Evolutionary conservation across 2,797 vertebrate genomes (phyloP).

Genomic region (Thaleichthys pacificus): DNA sequence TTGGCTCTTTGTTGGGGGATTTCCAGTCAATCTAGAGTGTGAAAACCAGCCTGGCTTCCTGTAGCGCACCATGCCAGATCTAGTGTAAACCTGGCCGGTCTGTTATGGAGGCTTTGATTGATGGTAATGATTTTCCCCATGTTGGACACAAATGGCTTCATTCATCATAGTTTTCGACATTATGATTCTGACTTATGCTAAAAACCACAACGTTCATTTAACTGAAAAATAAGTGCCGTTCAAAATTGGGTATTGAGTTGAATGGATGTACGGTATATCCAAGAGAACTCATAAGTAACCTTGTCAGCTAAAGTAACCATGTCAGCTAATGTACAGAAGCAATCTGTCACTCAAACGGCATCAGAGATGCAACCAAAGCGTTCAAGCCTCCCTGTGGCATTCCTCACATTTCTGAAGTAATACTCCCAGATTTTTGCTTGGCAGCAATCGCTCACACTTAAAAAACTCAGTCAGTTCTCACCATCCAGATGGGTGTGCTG

Average conservation of each 20-base stretch:
- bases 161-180: not conserved
- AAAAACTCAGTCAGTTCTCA: not conserved
- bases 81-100: not conserved
- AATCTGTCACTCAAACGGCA: not conserved
- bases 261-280: not conserved
- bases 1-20: not conserved
- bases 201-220: not conserved
- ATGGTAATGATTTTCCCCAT: not conserved
- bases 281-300: not conserved
- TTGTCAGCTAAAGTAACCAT: not conserved
- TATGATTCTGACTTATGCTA: not conserved
- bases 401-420: conserved; percentile 1
- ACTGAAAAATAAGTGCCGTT: not conserved
- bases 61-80: not conserved
- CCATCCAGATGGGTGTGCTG: conserved; percentile 12
- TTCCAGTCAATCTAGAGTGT: not conserved
- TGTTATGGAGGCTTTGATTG: not conserved
- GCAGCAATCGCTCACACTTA: not conserved
- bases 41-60: not conserved
- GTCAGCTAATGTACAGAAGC: not conserved
- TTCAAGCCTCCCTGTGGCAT: not conserved
- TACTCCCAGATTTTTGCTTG: conserved; percentile 11
- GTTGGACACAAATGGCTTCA: not conserved
- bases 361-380: conserved; percentile 3
- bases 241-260: not conserved